Base-by-base conservation (phyloP, 2,888 invertebrate species). In the Parnassius smintheus region DNA sequence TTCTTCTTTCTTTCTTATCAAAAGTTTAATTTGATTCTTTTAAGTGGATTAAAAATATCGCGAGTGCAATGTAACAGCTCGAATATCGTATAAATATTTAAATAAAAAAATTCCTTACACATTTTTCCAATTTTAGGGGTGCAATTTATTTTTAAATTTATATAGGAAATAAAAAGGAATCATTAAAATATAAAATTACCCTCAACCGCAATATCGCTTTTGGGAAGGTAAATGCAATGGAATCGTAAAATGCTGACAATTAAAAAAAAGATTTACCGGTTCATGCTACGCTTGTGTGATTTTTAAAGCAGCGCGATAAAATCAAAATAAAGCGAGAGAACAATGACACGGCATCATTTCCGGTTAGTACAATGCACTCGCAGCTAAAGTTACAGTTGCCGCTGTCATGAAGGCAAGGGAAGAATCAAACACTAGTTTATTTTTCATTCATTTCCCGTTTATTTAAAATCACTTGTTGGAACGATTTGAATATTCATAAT, bases 271-370 rank as follows among this genome's bases (percentile, higher is more conserved):
- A 54, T 42, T 49, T 48, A 59, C 45, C 53, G 25, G 9, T 59
- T 53, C 46, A 12, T 12, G n/a, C 48, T 53, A 49, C 49, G 22
- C 22, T 12, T 22, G 42, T 48, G 49, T 25, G 62, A 49, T 50
- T 57, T 58, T 25, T 25, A 53, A 62, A 57, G 9, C 50, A 22
- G 51, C 52, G 51, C 35, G 57, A 62, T 53, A 58, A 25, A 57
- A 62, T 54, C 57, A 49, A 62, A 57, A 62, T 62, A 62, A 58
- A 62, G 25, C 62, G n/a, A 12, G 18, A 25, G 49, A 62, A 62
- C 62, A 62, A 57, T 62, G 49, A 56, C 45, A 35, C 53, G 52
- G 42, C 49, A 62, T 58, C 62, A 57, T 62, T 58, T 57, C 54
- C 58, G 22, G 44, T 42, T 44, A 62, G 62, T 44, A 62, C 54